Base-by-base conservation (phyloP, 2,888 invertebrate genomes). In the Pandemis heparana region DNA sequence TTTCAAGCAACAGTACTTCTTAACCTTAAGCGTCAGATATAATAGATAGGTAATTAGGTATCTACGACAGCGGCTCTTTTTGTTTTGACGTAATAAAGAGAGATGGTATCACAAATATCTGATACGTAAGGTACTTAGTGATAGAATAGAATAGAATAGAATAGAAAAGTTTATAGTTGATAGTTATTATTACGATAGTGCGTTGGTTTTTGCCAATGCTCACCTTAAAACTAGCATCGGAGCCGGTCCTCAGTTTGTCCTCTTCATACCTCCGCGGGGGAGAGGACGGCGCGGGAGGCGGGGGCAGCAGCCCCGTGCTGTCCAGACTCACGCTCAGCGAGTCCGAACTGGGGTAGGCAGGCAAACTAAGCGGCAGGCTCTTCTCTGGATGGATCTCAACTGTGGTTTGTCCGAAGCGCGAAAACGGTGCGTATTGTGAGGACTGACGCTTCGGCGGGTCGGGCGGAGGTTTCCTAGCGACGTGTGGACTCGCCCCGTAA, bases 151-250 rank as follows among this genome's bases (percentile, higher is more conserved):
- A n/a, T n/a, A n/a, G n/a, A n/a, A n/a, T n/a, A n/a, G n/a, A n/a
- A n/a, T n/a, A n/a, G n/a, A n/a, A n/a, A n/a, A n/a, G n/a, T n/a
- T n/a, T n/a, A n/a, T n/a, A n/a, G n/a, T n/a, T n/a, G n/a, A n/a
- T n/a, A n/a, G n/a, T n/a, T n/a, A n/a, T n/a, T n/a, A n/a, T n/a
- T n/a, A n/a, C n/a, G n/a, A n/a, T n/a, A n/a, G n/a, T n/a, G n/a
- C n/a, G n/a, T n/a, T n/a, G n/a, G n/a, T n/a, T n/a, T n/a, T 18
- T 23, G 23, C 10, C 1, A 56, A 23, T 38, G 32, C 78, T 88
- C 87, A 97, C 97, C 96, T 97, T 97, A 92, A 97, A 97, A 93
- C 97, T 97, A 86, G 97, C 97, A 89, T 97, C 97, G 80, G 97
- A 97, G 59, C 97, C 97, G 79, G 97, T 97, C 77, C 97, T 94